Evolutionary conservation across 2,113 vertebrate species (phyloP), one percentile per base, ranked within the genome.

Genomic region (Protobothrops flavoviridis): DNA sequence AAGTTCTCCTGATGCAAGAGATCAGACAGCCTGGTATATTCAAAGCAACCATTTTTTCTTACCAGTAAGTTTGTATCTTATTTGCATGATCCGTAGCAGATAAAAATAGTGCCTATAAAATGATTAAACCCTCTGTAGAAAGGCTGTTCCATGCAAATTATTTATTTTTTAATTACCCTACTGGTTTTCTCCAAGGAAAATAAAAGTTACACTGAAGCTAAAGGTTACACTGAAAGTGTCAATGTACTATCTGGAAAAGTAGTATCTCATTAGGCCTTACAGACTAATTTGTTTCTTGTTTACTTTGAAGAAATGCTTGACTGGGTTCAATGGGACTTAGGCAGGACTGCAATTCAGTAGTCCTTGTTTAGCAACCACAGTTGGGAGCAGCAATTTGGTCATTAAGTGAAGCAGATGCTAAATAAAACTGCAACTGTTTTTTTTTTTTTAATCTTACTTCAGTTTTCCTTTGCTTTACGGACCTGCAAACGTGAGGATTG

Each of bases 21-120:
- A 98, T 91, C 98, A 98, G 90, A 97, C 97, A 0, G 95, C 96
- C 69, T 96, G 97, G 94, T 97, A 97, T 94, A 97, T 98, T 21
- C 98, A 98, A 92, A 99, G 98, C 97, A 98, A 98, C 96, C 98
- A 98, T 93, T 99, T 99, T 97, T 99, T 99, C 96, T 98, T 99
- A 95, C 99, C 99, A 93, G 99, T 99, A 97, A 99, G 99, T 98
- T 92, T 4, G 52, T 92, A 81, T 92, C 4, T 9, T 39, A 81
- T 92, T n/a, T 95, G 91, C 94, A 92, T 48, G 93, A 2, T 17
- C 26, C 43, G 12, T 48, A n/a, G 91, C 26, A 57, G 91, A 91
- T 88, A 43, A 2, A 94, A 69, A 90, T 89, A 57, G 39, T 96
- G 74, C 91, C 94, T 39, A 29, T 17, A 10, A 11, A 74, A 50